Conservation (phyloP, 2,113 vertebrate genomes). For the Thomomys bottae region DNA sequence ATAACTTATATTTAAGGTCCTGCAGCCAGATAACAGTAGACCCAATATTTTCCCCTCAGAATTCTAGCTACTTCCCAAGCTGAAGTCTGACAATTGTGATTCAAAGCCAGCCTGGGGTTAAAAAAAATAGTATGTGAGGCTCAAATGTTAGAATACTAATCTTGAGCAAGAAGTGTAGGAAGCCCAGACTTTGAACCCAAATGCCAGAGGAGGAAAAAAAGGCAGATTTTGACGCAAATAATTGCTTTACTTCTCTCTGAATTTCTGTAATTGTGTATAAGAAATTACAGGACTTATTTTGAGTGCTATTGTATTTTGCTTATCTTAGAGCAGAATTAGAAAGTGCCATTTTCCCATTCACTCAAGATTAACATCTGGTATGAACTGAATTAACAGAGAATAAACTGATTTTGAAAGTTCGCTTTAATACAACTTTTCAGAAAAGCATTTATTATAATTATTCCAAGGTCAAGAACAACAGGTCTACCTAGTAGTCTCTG, state of each 20-base stretch:
- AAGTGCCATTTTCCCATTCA: not conserved
- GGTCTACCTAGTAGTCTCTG: not conserved
- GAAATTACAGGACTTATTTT: not conserved
- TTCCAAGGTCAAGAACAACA: slow-evolving; percentile 11
- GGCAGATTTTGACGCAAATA: not conserved
- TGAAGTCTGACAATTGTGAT: too few relatives aligned
- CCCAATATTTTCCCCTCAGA: not conserved
- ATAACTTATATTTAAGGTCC: not conserved
- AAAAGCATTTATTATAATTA: not conserved
- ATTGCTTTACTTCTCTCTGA: not conserved
- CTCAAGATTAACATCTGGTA: not conserved
- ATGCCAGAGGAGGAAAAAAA: too few relatives aligned
- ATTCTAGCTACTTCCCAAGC: too few relatives aligned
- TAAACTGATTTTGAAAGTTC: not conserved
- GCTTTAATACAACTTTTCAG: slow-evolving; percentile 9
- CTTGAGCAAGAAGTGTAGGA: too few relatives aligned
- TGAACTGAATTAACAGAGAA: not conserved
- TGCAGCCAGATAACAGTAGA: not conserved
- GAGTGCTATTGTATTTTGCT: slow-evolving; percentile 10
- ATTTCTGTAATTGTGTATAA: not conserved
- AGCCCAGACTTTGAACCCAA: too few relatives aligned
- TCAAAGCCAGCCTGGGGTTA: too few relatives aligned
- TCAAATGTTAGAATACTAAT: too few relatives aligned
- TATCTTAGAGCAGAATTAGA: slow-evolving; percentile 14
- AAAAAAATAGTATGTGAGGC: too few relatives aligned